Conservation (phyloP, 2,797 vertebrate genomes). For the Pygocentrus nattereri region DNA sequence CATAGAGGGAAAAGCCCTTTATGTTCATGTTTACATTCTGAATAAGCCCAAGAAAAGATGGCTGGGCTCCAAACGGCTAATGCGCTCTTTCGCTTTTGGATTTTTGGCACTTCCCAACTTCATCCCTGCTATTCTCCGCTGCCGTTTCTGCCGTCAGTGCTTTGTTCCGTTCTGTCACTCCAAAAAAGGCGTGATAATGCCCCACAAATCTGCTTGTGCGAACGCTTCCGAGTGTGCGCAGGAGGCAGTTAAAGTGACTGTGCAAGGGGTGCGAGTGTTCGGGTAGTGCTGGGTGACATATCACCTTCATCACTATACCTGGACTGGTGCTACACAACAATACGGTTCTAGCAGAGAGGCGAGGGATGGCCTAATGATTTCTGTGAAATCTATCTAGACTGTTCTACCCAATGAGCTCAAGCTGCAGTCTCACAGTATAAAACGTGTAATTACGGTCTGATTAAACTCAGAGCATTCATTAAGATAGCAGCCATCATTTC, state of each 20-base stretch:
- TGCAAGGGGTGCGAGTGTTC: slow-evolving; percentile 54
- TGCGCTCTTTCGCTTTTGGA: slow-evolving; percentile 16
- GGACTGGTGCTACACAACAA: neutral
- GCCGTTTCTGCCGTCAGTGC: slow-evolving; percentile 4
- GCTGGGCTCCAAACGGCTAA: neutral
- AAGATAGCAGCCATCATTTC: too few species aligned
- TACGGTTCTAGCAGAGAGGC: too few species aligned
- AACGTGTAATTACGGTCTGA: too few species aligned
- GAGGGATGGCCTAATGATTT: too few species aligned
- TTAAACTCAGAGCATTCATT: too few species aligned
- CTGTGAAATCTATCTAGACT: too few species aligned
- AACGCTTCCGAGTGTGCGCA: neutral
- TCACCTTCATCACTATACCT: neutral
- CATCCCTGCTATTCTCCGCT: neutral
- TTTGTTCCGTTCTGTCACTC: slow-evolving; percentile 15
- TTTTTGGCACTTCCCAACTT: slow-evolving; percentile 1
- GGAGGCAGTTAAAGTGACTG: neutral
- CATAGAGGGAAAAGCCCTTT: slow-evolving; percentile 5
- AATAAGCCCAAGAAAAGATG: neutral
- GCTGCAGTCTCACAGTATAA: too few species aligned
- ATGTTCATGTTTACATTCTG: slow-evolving; percentile 29
- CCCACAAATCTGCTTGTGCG: slow-evolving; percentile 8
- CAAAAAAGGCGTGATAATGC: slow-evolving; percentile 3
- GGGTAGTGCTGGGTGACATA: neutral
- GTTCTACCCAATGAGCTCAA: too few species aligned